Conservation (phyloP, 2,888 invertebrate species). For the Trichopria drosophilae region DNA sequence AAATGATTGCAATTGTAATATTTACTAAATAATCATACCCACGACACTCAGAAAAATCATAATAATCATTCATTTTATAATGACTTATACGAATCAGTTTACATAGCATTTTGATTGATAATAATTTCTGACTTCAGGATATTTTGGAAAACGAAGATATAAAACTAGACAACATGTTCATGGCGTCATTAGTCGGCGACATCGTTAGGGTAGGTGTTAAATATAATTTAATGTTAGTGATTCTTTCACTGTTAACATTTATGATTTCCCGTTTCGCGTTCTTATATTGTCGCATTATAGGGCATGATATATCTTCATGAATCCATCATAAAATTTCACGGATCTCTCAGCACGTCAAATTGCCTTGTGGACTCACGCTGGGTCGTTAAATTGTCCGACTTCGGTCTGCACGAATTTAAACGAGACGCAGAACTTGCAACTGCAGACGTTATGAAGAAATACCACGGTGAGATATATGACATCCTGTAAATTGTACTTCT, state of each 20-base stretch:
- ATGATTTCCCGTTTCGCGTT: no score
- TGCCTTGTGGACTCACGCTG: conserved; percentile 93
- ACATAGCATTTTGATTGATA: no score
- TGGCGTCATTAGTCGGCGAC: conserved; percentile 92
- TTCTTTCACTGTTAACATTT: no score
- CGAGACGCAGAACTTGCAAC: conserved; percentile 72
- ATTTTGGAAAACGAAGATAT: conserved; percentile 94
- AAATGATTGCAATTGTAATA: no score
- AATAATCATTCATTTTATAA: no score
- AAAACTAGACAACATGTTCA: conserved; percentile 94
- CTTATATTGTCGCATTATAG: conserved; percentile 59
- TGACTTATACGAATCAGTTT: no score
- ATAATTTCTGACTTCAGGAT: conserved; percentile 72
- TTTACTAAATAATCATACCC: no score
- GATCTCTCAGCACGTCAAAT: conserved; percentile 85
- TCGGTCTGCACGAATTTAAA: conserved; percentile 86
- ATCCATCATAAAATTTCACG: conserved; percentile 83
- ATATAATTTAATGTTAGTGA: background rate
- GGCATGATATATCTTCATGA: conserved; percentile 91
- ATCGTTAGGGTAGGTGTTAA: conserved; percentile 78
- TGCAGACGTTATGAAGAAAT: conserved; percentile 66
- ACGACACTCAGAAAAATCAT: no score
- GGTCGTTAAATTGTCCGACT: conserved; percentile 92
- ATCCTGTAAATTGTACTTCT: background rate
- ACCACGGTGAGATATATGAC: conserved; percentile 66